Percentiles rank a stretch among this genome's conserved stretches.
Conservation (phyloP, 2,797 vertebrate species). For the Cossypha dichroa region DNA sequence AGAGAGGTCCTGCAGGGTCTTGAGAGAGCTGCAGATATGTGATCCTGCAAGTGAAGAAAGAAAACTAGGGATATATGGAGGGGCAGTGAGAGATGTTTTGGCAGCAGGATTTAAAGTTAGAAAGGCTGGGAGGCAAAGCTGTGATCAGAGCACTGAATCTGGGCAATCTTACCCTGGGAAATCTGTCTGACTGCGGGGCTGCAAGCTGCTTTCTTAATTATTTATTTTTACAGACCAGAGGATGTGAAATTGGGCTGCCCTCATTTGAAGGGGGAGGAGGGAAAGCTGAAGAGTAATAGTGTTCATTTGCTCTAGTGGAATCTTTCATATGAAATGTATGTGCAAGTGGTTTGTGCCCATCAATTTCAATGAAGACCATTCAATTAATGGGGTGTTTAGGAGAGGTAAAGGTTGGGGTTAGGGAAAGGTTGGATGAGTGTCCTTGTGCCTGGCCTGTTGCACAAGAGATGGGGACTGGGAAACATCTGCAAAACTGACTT, state of each 20-base stretch:
- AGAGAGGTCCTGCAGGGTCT: slow-evolving; percentile 27
- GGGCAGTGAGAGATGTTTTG: background rate
- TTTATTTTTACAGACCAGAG: background rate
- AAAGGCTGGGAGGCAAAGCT: background rate
- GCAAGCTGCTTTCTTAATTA: background rate
- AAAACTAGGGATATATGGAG: background rate
- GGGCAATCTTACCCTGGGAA: slow-evolving; percentile 18
- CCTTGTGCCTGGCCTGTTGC: background rate
- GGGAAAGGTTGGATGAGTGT: background rate
- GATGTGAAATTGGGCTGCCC: background rate
- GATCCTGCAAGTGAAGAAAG: background rate
- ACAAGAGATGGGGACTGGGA: background rate
- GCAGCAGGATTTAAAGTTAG: background rate
- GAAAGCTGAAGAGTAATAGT: background rate
- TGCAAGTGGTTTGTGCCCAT: fast-evolving
- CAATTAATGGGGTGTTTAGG: background rate
- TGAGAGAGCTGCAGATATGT: background rate
- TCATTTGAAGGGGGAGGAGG: background rate
- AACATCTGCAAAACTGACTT: background rate
- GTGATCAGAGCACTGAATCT: background rate
- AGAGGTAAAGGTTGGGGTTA: background rate
- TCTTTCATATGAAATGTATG: background rate
- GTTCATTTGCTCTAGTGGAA: background rate
- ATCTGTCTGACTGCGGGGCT: background rate
- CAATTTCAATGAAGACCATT: background rate